Evolutionary conservation across 2,113 vertebrate species (phyloP).

Genomic region (Syngnathus floridae): DNA sequence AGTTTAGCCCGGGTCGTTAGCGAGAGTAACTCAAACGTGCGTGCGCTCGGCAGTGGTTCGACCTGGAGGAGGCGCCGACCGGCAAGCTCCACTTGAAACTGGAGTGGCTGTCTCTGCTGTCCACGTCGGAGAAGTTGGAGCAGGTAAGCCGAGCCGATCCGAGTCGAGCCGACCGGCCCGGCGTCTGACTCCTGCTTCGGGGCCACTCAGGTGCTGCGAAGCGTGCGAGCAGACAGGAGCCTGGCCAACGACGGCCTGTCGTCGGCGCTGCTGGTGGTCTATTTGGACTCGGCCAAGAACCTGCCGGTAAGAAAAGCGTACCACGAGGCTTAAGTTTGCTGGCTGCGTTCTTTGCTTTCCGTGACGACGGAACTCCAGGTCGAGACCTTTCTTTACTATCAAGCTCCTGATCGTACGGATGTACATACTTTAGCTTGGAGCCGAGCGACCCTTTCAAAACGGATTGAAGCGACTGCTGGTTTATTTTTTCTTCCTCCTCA

Average conservation of each 20-base stretch:
- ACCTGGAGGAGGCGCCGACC: slow-evolving; percentile 83
- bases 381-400: slow-evolving; percentile 7
- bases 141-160: slow-evolving; percentile 69
- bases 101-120: slow-evolving; percentile 88
- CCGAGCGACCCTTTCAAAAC: not conserved
- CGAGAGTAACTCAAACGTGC: not conserved
- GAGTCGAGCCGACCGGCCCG: too few species aligned
- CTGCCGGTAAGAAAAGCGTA: slow-evolving; percentile 81
- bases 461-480: not conserved
- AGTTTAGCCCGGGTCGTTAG: not conserved
- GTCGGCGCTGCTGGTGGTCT: slow-evolving; percentile 86
- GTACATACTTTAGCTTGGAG: not conserved
- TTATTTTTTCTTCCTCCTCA: slow-evolving; percentile 55
- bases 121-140: slow-evolving; percentile 77
- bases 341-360: slow-evolving; percentile 9
- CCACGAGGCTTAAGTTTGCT: slow-evolving; percentile 4
- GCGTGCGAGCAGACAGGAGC: slow-evolving; percentile 82
- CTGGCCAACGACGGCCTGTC: slow-evolving; percentile 86
- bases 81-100: slow-evolving; percentile 92
- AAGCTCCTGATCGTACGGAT: not conserved
- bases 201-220: slow-evolving; percentile 76
- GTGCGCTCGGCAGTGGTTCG: slow-evolving; percentile 80
- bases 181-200: not conserved
- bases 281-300: slow-evolving; percentile 90
- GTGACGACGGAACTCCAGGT: slow-evolving; percentile 12